phyloP scores from a whole-genome alignment of 2,113 vertebrate genomes.

The Acrocephalus kingi region DNA sequence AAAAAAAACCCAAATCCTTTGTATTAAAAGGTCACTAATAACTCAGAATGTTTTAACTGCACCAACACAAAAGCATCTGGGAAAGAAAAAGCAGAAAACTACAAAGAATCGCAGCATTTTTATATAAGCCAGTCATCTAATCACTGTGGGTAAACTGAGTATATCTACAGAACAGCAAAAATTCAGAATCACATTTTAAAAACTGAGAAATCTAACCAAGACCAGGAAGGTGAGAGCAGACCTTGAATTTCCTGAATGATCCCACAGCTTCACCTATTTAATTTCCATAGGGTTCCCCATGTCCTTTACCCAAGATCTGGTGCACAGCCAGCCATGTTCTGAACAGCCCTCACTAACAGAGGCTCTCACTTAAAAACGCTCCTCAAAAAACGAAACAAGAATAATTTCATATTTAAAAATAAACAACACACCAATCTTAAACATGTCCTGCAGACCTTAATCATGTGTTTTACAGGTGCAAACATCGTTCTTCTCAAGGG shows the following conservation, averaged over 20 bases:
- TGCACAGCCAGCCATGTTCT: not conserved
- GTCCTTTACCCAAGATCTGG: not conserved
- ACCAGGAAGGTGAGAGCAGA: not conserved
- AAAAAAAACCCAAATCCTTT: not conserved
- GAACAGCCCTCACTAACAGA: not conserved
- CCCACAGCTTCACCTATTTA: not conserved
- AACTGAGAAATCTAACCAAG: not conserved
- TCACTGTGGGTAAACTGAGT: not conserved
- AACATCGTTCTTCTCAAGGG: not conserved
- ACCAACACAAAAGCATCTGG: not conserved
- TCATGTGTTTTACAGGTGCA: not conserved
- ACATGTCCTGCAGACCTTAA: not conserved
- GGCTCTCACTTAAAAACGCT: not conserved
- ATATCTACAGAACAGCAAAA: not conserved
- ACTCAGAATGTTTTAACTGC: not conserved
- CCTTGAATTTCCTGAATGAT: not conserved
- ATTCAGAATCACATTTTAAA: not conserved
- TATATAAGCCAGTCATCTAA: not conserved
- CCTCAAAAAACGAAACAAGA: not conserved
- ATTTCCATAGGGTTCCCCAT: not conserved
- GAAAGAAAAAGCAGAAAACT: not conserved
- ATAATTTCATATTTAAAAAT: not conserved
- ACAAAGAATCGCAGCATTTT: not conserved
- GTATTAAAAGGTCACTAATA: not conserved
- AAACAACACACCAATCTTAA: not conserved